These are phyloP conservation scores for Papio anubis DNA, from an alignment of 2,113 vertebrate genomes.

Conservation along the genomic window DNA sequence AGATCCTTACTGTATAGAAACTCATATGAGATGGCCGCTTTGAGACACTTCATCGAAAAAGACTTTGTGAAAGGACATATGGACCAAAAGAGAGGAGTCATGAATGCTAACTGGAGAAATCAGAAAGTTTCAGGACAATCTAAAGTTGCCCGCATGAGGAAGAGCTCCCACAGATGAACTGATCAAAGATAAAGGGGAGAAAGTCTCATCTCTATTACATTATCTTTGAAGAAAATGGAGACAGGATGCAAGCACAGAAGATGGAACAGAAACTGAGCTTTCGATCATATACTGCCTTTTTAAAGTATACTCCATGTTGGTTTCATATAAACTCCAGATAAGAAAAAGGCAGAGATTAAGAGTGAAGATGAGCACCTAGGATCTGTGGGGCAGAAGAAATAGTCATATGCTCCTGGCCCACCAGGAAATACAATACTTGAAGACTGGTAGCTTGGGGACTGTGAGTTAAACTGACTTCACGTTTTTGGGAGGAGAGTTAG, in stretches of 20 bases:
- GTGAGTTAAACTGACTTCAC: not conserved
- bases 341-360: not conserved
- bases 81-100: not conserved
- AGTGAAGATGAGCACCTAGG: not conserved
- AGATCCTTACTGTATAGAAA: slow-evolving; percentile 21
- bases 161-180: not conserved
- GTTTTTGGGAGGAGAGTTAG: not conserved
- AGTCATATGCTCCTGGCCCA: not conserved
- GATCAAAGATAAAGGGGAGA: not conserved
- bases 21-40: not conserved
- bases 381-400: not conserved
- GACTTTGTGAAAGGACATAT: not conserved
- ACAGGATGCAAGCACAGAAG: not conserved
- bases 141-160: not conserved
- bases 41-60: not conserved
- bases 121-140: not conserved
- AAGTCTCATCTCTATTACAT: not conserved
- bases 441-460: not conserved
- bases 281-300: slow-evolving; percentile 6
- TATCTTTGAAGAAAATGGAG: slow-evolving; percentile 29
- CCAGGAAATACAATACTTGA: not conserved
- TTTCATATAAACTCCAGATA: not conserved
- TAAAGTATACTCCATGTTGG: not conserved
- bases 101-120: not conserved
- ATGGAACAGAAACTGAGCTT: not conserved